Base-by-base conservation (phyloP, 2,888 invertebrate genomes). In the Archaeoteleia sp. region DNA sequence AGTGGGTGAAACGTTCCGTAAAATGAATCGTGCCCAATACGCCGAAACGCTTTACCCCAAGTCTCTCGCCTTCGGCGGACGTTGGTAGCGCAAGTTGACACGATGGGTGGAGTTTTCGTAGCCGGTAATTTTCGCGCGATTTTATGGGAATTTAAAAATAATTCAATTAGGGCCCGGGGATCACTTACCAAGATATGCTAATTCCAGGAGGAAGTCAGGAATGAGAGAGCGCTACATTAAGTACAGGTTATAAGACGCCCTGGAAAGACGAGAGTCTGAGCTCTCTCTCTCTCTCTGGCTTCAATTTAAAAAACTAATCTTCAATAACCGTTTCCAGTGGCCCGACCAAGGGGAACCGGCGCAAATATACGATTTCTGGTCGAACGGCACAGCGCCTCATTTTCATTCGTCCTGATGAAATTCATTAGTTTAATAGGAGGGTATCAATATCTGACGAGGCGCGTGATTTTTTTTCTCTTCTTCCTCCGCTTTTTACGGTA, bases 141-240 rank as follows among this genome's bases (percentile, higher is more conserved):
- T 85, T 85, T 85, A 85, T 83, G 82, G 84, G 84, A 85, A 84
- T 85, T 83, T 84, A 82, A 84, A 83, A 85, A 85, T 85, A 85
- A 85, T 85, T 85, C 85, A 85, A 85, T 85, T 85, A 84, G 83
- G 78, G 74, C 70, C 79, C 78, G 78, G 81, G 83, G 83, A 83
- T 83, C 80, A 80, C 81, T 83, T 82, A 78, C 75, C 78, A 74
- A 83, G 85, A 84, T 85, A 85, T 85, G 85, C 85, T 85, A 85
- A 85, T 85, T 83, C 79, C 76, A 57, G 62, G 70, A 61, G 51
- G 67, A 73, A 73, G 73, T 63, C 73, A 71, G 71, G 42, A 34
- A 48, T 67, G 60, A 57, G 62, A 53, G 32, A 34, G 40, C 57
- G 45, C 55, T 65, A 54, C 66, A 71, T 70, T 73, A 73, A 73